Conservation (phyloP, 2,888 invertebrate genomes). For the Microctonus hyperodae region DNA sequence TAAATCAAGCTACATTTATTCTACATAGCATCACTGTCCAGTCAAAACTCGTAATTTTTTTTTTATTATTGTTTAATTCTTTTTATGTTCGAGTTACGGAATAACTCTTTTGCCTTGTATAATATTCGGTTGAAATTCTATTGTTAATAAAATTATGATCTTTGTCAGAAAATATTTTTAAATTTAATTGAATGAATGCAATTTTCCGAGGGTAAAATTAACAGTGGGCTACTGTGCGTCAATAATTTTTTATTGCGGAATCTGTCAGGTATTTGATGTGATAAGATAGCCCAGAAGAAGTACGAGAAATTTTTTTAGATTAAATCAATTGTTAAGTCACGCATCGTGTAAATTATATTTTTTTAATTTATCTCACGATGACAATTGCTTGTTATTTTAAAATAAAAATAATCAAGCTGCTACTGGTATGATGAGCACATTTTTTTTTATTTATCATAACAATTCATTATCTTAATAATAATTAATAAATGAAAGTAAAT, state of each 20-base stretch:
- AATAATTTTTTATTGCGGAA: not conserved
- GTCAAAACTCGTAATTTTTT: not conserved
- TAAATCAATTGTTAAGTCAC: not conserved
- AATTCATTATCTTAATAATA: no score
- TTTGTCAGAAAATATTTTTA: not conserved
- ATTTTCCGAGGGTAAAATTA: no score
- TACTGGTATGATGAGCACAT: no score
- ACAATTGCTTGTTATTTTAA: no score
- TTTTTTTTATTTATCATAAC: no score
- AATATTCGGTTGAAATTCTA: not conserved
- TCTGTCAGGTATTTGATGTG: not conserved
- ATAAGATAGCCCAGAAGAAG: not conserved
- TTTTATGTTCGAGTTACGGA: not conserved
- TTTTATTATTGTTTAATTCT: not conserved
- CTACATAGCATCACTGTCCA: not conserved
- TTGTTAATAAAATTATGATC: not conserved
- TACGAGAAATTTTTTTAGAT: not conserved
- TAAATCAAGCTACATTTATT: not conserved
- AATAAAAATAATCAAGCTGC: no score
- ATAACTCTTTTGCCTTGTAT: not conserved
- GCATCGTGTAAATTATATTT: no score
- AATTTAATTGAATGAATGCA: not conserved
- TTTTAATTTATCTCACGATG: no score
- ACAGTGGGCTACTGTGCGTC: no score
- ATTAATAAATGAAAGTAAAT: no score